These are phyloP conservation scores for Mesocentrotus franciscanus DNA, from an alignment of 53 echinoderm and acorn worm species.

Conservation along the genomic window DNA sequence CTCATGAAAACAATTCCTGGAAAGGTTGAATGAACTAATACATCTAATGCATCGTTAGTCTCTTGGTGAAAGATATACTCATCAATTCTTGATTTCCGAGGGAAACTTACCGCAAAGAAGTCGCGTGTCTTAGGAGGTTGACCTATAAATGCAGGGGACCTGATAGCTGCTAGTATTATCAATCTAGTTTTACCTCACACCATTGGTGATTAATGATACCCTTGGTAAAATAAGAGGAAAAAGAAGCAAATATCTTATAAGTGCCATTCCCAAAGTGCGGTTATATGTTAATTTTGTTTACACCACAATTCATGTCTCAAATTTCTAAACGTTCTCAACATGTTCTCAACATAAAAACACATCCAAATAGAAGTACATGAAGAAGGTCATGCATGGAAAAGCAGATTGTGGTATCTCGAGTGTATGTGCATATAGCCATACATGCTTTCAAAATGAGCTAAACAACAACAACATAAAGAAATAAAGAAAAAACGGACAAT, in stretches of 20 bases:
- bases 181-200: background rate
- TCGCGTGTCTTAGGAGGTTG: background rate
- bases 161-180: background rate
- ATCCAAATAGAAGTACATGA: too few species aligned
- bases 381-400: too few species aligned
- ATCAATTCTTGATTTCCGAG: background rate
- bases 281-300: background rate
- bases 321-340: too few species aligned
- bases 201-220: background rate
- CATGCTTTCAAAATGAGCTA: background rate
- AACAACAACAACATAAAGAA: too few species aligned
- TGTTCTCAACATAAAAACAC: too few species aligned
- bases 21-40: background rate
- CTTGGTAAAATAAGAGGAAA: background rate
- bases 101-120: background rate
- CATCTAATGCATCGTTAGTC: background rate
- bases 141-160: background rate
- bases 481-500: too few species aligned
- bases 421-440: too few species aligned
- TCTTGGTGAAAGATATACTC: background rate
- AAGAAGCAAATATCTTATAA: background rate
- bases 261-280: background rate
- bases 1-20: background rate
- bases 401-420: too few species aligned
- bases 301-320: too few species aligned